A percentile compares a stretch with the other conserved stretches of the same genome.
phyloP scores from a whole-genome alignment of 2,797 vertebrate species.

The Somateria mollissima region DNA sequence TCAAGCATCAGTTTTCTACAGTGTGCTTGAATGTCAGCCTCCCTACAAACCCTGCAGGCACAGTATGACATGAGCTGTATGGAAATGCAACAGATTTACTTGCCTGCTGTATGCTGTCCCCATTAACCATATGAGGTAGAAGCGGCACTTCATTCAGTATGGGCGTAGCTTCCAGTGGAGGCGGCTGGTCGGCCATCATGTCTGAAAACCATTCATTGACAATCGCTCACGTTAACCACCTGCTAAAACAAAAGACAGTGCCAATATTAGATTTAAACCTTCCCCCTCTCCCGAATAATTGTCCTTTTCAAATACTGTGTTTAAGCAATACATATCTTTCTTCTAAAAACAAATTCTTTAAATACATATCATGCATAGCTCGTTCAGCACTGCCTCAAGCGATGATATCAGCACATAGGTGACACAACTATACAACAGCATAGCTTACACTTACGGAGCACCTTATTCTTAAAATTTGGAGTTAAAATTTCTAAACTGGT shows the following conservation, averaged over 20 bases:
- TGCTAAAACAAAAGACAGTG: not conserved
- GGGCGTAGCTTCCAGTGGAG: slow-evolving; percentile 79
- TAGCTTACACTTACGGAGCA: not conserved
- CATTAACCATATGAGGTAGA: slow-evolving; percentile 80
- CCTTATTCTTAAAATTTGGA: not conserved
- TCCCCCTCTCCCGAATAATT: not conserved
- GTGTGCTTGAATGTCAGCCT: not conserved
- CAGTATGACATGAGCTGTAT: fast-evolving
- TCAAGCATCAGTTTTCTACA: not conserved
- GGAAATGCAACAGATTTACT: not conserved
- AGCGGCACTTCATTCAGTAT: slow-evolving; percentile 81
- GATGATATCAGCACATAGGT: fast-evolving
- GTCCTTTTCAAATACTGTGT: not conserved
- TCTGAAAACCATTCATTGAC: slow-evolving; percentile 78
- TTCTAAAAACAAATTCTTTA: not conserved
- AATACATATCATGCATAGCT: not conserved
- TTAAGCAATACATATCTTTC: not conserved
- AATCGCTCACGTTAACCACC: slow-evolving; percentile 55
- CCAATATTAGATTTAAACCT: fast-evolving
- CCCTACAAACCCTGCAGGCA: not conserved
- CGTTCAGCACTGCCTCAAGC: fast-evolving
- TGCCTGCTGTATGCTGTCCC: slow-evolving; percentile 81
- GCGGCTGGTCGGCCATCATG: slow-evolving; percentile 84
- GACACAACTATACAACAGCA: not conserved
- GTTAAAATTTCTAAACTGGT: not conserved